phyloP scores from a whole-genome alignment of 2,113 vertebrate genomes.

The Seriola quinqueradiata region DNA sequence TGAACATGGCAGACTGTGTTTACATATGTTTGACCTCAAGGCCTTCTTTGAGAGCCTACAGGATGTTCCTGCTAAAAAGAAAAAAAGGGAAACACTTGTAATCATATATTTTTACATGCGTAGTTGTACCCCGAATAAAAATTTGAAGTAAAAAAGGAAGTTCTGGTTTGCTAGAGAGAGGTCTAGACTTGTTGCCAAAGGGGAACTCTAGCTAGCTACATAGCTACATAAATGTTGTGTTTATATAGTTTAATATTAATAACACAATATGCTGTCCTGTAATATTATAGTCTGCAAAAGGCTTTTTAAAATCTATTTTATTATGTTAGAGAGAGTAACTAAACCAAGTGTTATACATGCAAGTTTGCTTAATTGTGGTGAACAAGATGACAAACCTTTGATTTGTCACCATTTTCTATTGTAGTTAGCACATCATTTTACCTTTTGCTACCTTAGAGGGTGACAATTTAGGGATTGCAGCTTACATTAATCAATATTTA shows the following conservation, averaged over 20 bases:
- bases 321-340: not conserved
- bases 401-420: not conserved
- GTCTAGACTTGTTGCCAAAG: not conserved
- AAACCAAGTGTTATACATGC: not conserved
- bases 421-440: not conserved
- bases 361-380: not conserved
- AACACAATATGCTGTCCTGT: not conserved
- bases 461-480: not conserved
- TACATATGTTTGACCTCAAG: too few relatives aligned
- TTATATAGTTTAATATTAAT: not conserved
- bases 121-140: too few relatives aligned
- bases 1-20: too few relatives aligned
- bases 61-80: too few relatives aligned
- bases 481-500: not conserved
- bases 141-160: too few relatives aligned
- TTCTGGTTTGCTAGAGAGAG: too few relatives aligned
- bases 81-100: too few relatives aligned
- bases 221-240: not conserved
- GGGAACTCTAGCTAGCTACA: not conserved
- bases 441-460: too few relatives aligned
- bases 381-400: not conserved
- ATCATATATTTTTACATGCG: too few relatives aligned
- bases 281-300: not conserved
- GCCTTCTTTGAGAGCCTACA: too few relatives aligned
- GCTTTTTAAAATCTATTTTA: not conserved